Percentiles rank a stretch among this genome's conserved stretches.
phyloP scores from a whole-genome alignment of 2,888 invertebrate species.

The Ophion ellenae region DNA sequence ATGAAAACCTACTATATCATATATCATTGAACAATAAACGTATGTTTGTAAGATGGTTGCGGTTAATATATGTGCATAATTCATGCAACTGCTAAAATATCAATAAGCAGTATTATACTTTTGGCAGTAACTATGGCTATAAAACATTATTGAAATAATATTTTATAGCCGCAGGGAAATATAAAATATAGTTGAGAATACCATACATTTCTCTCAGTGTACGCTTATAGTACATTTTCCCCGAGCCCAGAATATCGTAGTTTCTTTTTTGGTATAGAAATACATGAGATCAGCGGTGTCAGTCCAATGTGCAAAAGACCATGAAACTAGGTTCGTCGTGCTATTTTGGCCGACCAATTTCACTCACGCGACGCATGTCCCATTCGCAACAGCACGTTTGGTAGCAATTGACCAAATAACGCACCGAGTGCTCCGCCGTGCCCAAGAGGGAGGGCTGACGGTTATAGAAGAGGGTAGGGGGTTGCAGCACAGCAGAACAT shows the following conservation, averaged over 20 bases:
- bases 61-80: too few species aligned
- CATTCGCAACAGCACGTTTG: slow-evolving; percentile 49
- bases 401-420: slow-evolving; percentile 45
- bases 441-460: neutral
- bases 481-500: slow-evolving; percentile 4
- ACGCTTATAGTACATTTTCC: too few species aligned
- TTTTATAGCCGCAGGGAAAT: too few species aligned
- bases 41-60: too few species aligned
- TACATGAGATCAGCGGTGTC: neutral
- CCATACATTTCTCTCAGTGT: too few species aligned
- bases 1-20: too few species aligned
- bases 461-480: neutral
- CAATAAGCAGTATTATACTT: too few species aligned
- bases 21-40: too few species aligned
- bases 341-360: slow-evolving; percentile 54
- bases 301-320: slow-evolving; percentile 17
- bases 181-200: too few species aligned
- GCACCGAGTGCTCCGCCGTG: slow-evolving; percentile 1
- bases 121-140: too few species aligned
- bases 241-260: neutral
- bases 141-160: too few species aligned
- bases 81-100: too few species aligned
- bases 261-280: neutral
- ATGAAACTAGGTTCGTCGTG: slow-evolving; percentile 28
- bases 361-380: slow-evolving; percentile 44